Percentiles rank a stretch among this genome's conserved stretches.
phyloP scores from a whole-genome alignment of 1,140 invertebrate genomes.

The Mesaphorura yosii region DNA sequence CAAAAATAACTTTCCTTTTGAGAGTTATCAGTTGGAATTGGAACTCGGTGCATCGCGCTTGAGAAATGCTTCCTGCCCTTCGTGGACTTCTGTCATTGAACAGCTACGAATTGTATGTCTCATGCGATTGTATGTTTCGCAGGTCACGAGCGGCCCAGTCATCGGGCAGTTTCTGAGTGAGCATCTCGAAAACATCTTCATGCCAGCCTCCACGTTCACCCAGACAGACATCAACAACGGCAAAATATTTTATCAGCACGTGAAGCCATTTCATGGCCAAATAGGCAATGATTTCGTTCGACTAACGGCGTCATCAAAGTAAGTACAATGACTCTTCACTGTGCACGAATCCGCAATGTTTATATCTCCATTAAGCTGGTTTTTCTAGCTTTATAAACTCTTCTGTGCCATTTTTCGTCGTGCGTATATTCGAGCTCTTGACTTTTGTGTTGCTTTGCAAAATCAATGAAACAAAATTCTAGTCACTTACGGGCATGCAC shows the following conservation, averaged over 20 bases:
- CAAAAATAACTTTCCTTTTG: no score
- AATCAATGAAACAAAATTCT: no score
- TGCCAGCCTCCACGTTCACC: conserved; percentile 20
- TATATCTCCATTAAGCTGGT: no score
- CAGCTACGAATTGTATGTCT: no score
- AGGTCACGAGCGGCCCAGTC: conserved; percentile 18
- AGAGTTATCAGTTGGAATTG: no score
- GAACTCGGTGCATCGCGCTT: no score
- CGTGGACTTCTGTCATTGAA: no score
- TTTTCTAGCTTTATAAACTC: not conserved
- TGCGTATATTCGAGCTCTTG: not conserved
- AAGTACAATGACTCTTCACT: conserved; percentile 2
- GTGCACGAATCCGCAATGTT: not conserved
- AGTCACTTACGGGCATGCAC: no score
- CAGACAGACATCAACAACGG: conserved; percentile 31
- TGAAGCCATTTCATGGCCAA: conserved; percentile 20
- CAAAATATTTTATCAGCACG: conserved; percentile 30
- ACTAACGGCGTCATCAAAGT: conserved; percentile 24
- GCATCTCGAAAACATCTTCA: conserved; percentile 23
- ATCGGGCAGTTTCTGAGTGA: conserved; percentile 29
- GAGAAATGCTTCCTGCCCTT: no score
- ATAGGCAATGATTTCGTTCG: conserved; percentile 22
- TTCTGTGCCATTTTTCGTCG: not conserved
- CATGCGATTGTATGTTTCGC: not conserved
- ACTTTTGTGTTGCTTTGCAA: no score